These are phyloP conservation scores for Brachionus paranguensis DNA, from an alignment of 1,140 invertebrate genomes.

Conservation along the genomic window DNA sequence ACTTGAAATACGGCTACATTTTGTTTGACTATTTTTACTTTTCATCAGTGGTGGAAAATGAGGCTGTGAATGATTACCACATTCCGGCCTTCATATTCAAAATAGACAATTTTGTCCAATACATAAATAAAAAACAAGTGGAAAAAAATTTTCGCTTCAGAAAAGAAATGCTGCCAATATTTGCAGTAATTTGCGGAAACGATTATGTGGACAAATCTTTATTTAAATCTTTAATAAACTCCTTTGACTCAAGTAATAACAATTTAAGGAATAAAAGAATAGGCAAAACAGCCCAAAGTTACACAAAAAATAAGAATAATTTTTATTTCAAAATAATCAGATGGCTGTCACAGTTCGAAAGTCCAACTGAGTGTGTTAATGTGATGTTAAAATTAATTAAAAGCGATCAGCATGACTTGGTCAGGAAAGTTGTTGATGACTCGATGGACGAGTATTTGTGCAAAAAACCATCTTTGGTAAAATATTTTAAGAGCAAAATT, in stretches of 20 bases:
- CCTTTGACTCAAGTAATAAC: constrained; percentile 27
- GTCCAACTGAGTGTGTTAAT: background rate
- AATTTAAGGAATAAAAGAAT: background rate
- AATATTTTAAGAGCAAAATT: background rate
- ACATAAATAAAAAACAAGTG: background rate
- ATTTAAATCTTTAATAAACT: background rate
- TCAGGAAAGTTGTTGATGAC: background rate
- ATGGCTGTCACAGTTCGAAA: constrained; percentile 26
- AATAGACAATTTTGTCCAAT: background rate
- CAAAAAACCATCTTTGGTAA: background rate
- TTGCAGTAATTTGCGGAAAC: constrained; percentile 1
- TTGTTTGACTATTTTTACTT: constrained; percentile 65
- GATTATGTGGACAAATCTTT: constrained; percentile 1
- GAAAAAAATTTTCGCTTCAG: background rate
- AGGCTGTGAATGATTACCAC: background rate
- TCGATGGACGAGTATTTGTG: background rate
- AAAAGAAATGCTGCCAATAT: constrained; percentile 28
- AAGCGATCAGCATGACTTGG: background rate
- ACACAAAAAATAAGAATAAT: background rate
- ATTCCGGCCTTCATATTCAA: background rate
- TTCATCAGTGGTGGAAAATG: constrained; percentile 38
- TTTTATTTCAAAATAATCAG: background rate
- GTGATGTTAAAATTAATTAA: background rate
- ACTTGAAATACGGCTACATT: constrained; percentile 66
- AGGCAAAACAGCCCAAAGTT: background rate